Evolutionary conservation across 2,888 invertebrate species (phyloP).

Genomic region (Alentia gelatinosa): DNA sequence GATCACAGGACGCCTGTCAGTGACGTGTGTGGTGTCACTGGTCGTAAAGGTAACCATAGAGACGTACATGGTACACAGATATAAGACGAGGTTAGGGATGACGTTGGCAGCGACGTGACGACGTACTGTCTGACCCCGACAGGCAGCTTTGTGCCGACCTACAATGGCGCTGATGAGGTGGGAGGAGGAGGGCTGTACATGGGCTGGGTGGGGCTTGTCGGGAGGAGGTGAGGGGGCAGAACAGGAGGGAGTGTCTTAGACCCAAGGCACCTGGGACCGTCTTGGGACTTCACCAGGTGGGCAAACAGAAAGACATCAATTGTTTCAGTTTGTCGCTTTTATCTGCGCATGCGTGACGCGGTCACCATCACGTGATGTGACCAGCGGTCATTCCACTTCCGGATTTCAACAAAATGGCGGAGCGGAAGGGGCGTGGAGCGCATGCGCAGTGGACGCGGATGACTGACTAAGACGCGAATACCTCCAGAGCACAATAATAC

Average conservation of each 20-base stretch:
- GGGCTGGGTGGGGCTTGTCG: too few relatives aligned
- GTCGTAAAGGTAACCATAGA: too few relatives aligned
- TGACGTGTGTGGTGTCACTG: too few relatives aligned
- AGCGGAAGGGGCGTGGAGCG: not conserved
- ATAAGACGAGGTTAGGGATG: too few relatives aligned
- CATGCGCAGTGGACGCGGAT: not conserved
- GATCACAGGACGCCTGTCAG: too few relatives aligned
- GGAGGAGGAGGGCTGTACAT: too few relatives aligned
- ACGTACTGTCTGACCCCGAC: not conserved
- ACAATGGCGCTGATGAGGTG: not conserved
- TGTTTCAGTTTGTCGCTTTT: not conserved
- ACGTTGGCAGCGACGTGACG: not conserved
- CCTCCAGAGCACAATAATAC: not conserved
- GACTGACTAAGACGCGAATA: slow-evolving; percentile 1
- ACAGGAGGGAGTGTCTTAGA: not conserved
- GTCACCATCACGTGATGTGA: not conserved
- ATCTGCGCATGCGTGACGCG: slow-evolving; percentile 5
- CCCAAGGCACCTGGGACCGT: not conserved
- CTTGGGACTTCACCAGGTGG: not conserved
- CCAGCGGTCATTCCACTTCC: not conserved
- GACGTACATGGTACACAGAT: too few relatives aligned
- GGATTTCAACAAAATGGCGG: not conserved
- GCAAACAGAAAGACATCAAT: not conserved
- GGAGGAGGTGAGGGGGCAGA: too few relatives aligned
- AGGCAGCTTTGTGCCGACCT: not conserved